Base-by-base conservation (phyloP, 2,888 invertebrate genomes). In the Helicoverpa assulta region DNA sequence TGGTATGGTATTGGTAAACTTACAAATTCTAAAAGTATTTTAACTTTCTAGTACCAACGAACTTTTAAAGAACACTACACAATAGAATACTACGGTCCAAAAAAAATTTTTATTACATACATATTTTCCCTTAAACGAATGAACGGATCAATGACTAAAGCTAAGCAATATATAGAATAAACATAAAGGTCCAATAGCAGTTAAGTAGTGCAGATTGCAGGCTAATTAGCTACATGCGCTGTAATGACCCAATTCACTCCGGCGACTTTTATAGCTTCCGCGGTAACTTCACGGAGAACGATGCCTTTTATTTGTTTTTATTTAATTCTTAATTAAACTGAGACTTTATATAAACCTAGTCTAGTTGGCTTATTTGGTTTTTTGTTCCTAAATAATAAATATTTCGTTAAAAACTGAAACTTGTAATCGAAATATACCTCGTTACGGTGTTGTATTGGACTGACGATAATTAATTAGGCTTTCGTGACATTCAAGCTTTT, bases 171-270 rank as follows among this genome's bases (percentile, higher is more conserved):
- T 8, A 62, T 33, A 26, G 19, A 60, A 71, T 66, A 56, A 51
- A 58, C 53, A 64, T 61, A 60, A 57, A 66, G 21, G 12, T 40
- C 55, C 78, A 62, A 62, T 81, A 60, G 50, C 52, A 71, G 18
- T 71, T 66, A 78, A 66, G 63, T 72, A 67, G 40, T 67, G 79
- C 78, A 78, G 82, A 81, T 78, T 78, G 82, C 78, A 73, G 52
- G 64, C 67, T 81, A 82, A 78, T 78, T 81, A 78, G 63, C 63
- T 54, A 59, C 65, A 76, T 73, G 60, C 63, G 54, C 67, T 53
- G 55, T 77, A 77, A 73, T 78, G 79, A 82, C 79, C 79, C 73
- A 67, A 73, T 82, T 78, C 79, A 78, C 21, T n/a, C 64, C 33
- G 43, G 47, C 58, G 72, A 77, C 78, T 81, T 78, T 81, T 73